Evolutionary conservation across 37 sponge, comb jelly and placozoan species (phyloP).

Genomic region (Lycopodina hypogea): DNA sequence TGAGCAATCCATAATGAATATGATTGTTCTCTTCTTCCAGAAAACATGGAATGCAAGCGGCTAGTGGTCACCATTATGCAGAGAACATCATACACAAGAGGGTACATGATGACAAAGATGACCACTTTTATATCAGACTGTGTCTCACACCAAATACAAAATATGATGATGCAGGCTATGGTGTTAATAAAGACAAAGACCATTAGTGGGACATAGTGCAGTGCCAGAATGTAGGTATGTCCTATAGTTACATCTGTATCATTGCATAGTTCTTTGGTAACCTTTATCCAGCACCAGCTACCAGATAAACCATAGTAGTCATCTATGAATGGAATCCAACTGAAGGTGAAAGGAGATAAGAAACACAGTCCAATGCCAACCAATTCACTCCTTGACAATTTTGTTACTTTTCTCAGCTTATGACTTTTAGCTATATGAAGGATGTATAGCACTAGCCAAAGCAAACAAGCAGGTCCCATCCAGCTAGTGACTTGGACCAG

Average conservation of each 20-base stretch:
- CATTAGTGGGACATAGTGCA: slow-evolving; percentile 2
- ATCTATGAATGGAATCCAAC: not conserved
- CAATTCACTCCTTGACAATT: not conserved
- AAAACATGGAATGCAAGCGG: not conserved
- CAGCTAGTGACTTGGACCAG: not conserved
- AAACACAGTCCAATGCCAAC: not conserved
- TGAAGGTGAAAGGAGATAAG: not conserved
- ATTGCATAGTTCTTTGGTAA: not conserved
- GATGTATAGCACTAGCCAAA: not conserved
- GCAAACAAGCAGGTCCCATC: not conserved
- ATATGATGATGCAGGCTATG: not conserved
- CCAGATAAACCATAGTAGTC: not conserved
- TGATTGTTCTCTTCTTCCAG: too few species aligned
- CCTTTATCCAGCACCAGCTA: not conserved
- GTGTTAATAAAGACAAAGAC: not conserved
- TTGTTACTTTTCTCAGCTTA: not conserved
- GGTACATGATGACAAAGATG: not conserved
- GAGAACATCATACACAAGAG: too few species aligned
- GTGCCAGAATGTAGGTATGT: not conserved
- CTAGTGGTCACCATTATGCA: not conserved
- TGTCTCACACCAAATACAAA: not conserved
- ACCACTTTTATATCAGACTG: too few species aligned
- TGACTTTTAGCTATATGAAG: too few species aligned
- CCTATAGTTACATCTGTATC: too few species aligned
- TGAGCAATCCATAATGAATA: slow-evolving; percentile 16